Evolutionary conservation across 2,113 vertebrate species (phyloP).

Genomic region (Leptodactylus fuscus): DNA sequence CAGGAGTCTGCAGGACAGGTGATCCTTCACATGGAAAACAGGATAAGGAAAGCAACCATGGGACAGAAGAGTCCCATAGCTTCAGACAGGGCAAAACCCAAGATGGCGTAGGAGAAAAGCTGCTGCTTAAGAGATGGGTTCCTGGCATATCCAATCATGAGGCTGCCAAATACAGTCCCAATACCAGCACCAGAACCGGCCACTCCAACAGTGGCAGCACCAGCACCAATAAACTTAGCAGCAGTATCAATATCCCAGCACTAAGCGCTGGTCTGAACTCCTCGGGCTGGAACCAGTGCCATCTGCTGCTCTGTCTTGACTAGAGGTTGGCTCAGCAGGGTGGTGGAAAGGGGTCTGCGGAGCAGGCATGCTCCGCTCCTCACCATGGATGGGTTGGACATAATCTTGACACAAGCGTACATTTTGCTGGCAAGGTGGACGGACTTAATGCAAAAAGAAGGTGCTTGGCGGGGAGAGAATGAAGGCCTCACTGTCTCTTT

Average conservation of each 20-base stretch:
- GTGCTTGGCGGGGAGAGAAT: no score
- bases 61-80: conserved; percentile 82
- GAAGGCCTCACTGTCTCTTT: no score
- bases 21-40: conserved; percentile 78
- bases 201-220: conserved; percentile 78
- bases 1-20: conserved; percentile 14
- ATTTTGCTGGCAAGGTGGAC: conserved; percentile 69
- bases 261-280: conserved; percentile 68
- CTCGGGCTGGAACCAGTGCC: conserved; percentile 63
- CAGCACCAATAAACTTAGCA: conserved; percentile 80
- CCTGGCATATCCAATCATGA: conserved; percentile 64
- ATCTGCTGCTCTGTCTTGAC: conserved; percentile 56
- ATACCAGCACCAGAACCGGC: conserved; percentile 66
- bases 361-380: conserved; percentile 68
- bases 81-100: conserved; percentile 81
- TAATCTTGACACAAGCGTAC: conserved; percentile 87
- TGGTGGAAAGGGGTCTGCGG: conserved; percentile 68
- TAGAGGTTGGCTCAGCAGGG: conserved; percentile 62
- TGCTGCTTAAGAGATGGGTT: conserved; percentile 84
- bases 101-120: conserved; percentile 81
- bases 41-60: conserved; percentile 83
- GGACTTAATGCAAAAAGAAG: conserved; percentile 41
- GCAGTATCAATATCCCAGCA: conserved; percentile 78
- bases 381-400: conserved; percentile 80
- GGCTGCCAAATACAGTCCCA: conserved; percentile 72